phyloP scores from a whole-genome alignment of 2,113 vertebrate species.

The Microcebus griseorufus region DNA sequence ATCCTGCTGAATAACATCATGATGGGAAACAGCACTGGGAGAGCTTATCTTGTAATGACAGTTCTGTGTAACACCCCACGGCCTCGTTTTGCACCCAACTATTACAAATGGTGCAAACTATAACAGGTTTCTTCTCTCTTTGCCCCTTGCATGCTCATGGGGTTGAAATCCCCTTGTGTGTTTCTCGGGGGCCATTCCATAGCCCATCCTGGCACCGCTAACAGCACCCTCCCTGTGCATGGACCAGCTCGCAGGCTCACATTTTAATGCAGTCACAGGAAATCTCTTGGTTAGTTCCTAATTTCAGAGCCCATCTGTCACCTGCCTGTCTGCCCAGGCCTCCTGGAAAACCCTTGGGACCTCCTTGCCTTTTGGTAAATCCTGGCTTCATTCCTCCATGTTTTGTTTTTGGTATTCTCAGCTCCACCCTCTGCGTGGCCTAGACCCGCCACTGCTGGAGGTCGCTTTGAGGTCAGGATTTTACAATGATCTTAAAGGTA shows the following conservation, averaged over 20 bases:
- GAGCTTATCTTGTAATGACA: conserved; percentile 45
- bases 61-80: background rate
- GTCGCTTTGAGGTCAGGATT: background rate
- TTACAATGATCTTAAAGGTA: background rate
- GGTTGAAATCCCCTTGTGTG: background rate
- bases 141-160: background rate
- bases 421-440: background rate
- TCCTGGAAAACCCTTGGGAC: background rate
- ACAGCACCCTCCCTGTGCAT: background rate
- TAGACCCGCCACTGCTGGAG: background rate
- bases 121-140: conserved; percentile 41
- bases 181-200: conserved; percentile 8
- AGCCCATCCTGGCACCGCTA: background rate
- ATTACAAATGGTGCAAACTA: conserved; percentile 20
- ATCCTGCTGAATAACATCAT: conserved; percentile 44
- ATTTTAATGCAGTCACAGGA: background rate
- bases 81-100: conserved; percentile 18
- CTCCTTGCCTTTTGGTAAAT: background rate
- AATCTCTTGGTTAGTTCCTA: background rate
- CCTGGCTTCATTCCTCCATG: background rate
- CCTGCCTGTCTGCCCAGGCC: background rate
- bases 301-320: background rate
- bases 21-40: background rate
- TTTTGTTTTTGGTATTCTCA: background rate
- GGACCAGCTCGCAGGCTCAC: background rate